A percentile compares a stretch with the other conserved stretches of the same genome.
These are phyloP conservation scores for Drosophila nannoptera DNA, from an alignment of 1,140 invertebrate species.

Conservation along the genomic window DNA sequence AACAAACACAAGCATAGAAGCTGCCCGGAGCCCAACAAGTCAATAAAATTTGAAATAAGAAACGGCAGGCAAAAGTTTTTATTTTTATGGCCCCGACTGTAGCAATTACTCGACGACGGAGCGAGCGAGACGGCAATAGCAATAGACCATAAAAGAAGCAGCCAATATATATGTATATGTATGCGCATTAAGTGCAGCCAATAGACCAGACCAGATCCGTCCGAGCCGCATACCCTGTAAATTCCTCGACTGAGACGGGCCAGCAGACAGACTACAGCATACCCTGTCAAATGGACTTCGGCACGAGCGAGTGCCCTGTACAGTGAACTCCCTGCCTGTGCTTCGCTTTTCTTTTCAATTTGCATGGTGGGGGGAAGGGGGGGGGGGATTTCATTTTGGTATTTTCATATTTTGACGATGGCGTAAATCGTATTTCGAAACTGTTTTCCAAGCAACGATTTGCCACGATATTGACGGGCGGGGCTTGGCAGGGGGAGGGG, in stretches of 20 bases:
- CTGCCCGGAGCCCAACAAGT: constrained; percentile 29
- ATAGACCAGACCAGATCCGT: no score
- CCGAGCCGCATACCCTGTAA: no score
- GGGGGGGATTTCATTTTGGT: constrained; percentile 17
- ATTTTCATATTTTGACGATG: constrained; percentile 30
- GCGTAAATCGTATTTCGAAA: constrained; percentile 44
- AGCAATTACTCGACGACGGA: constrained; percentile 43
- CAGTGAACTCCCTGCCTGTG: no score
- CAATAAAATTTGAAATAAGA: constrained; percentile 70
- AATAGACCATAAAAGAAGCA: constrained; percentile 4
- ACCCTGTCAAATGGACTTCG: no score
- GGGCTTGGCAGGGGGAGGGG: not conserved
- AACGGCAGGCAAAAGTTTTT: constrained; percentile 56
- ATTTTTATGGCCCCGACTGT: constrained; percentile 51
- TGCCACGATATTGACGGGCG: constrained; percentile 21
- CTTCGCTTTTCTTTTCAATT: constrained; percentile 11
- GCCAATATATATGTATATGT: not conserved
- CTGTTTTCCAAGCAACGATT: constrained; percentile 13
- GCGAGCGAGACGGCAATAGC: constrained; percentile 7
- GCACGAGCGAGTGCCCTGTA: no score
- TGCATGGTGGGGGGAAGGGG: not conserved
- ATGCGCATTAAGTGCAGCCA: not conserved
- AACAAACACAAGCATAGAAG: constrained; percentile 3
- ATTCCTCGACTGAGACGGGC: no score
- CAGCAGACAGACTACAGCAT: no score